Conservation (phyloP, 2,113 vertebrate genomes). For the Takifugu flavidus region DNA sequence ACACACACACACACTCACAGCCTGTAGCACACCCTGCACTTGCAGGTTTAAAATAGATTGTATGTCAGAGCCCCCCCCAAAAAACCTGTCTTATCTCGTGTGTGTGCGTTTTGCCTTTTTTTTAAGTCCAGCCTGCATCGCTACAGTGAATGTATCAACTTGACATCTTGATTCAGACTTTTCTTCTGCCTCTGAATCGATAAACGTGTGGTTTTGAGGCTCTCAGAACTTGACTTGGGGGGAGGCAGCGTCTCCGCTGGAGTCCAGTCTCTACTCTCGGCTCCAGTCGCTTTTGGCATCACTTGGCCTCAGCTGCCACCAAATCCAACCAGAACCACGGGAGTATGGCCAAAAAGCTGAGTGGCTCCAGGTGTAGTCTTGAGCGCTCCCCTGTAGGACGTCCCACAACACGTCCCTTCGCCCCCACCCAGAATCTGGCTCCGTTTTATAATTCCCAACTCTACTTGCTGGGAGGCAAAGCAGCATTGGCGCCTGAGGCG, state of each 20-base stretch:
- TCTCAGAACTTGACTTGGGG: conserved; percentile 29
- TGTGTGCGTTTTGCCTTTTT: conserved; percentile 24
- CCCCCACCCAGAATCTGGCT: background rate
- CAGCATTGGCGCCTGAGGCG: conserved; percentile 44
- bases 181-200: conserved; percentile 54
- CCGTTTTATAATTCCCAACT: conserved; percentile 51
- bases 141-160: conserved; percentile 63
- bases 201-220: conserved; percentile 32
- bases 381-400: conserved; percentile 30
- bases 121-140: conserved; percentile 43
- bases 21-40: conserved; percentile 47
- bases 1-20: background rate
- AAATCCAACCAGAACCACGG: background rate
- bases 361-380: conserved; percentile 53
- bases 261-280: conserved; percentile 3
- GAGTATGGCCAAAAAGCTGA: conserved; percentile 38
- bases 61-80: conserved; percentile 34
- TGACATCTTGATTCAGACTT: conserved; percentile 59
- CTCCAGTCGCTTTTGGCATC: too few species aligned
- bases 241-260: conserved; percentile 30
- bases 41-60: conserved; percentile 48
- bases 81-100: conserved; percentile 15
- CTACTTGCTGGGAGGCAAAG: conserved; percentile 37
- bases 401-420: conserved; percentile 50
- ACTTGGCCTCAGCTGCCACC: too few species aligned